A percentile compares a stretch with the other conserved stretches of the same genome.
Evolutionary conservation across 2,113 vertebrate species (phyloP).

Genomic region (Camelus dromedarius): DNA sequence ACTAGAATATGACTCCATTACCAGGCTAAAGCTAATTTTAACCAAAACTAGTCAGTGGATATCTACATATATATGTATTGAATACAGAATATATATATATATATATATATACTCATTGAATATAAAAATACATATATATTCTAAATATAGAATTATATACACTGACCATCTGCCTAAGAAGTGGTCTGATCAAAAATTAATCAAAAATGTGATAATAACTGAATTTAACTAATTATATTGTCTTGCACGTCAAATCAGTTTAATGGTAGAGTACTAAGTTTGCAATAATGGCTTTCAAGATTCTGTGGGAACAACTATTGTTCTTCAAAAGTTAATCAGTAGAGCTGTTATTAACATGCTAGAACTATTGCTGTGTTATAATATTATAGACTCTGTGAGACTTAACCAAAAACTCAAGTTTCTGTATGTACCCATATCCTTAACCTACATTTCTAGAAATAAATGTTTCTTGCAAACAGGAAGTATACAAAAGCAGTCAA

Average conservation of each 20-base stretch:
- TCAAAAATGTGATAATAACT: not conserved
- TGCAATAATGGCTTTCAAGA: not conserved
- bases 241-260: not conserved
- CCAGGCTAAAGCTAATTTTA: not conserved
- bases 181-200: no score
- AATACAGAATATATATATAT: not conserved
- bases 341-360: not conserved
- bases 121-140: not conserved
- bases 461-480: not conserved
- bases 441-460: not conserved
- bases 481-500: not conserved
- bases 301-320: not conserved
- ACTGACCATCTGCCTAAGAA: no score
- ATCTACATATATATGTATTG: not conserved
- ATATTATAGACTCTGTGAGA: not conserved
- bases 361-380: not conserved
- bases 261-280: not conserved
- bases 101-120: not conserved
- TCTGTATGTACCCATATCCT: not conserved
- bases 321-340: not conserved
- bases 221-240: not conserved
- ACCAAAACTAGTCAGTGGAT: not conserved
- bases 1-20: not conserved
- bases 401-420: not conserved
- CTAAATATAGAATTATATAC: no score